phyloP scores from a whole-genome alignment of 2,797 vertebrate species.

The Huso huso region DNA sequence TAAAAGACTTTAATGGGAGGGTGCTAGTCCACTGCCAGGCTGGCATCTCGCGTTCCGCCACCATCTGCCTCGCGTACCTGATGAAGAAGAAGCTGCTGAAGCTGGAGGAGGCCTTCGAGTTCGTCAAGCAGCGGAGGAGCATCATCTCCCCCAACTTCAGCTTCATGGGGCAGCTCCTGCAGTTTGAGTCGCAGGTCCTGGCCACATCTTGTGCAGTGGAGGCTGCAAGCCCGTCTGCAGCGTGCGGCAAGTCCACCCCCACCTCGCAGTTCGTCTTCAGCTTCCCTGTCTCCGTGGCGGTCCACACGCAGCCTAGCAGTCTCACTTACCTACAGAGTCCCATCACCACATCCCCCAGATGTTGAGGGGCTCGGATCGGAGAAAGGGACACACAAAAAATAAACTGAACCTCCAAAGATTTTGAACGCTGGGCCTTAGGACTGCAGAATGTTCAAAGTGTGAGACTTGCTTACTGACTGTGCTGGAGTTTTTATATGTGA shows the following conservation, averaged over 20 bases:
- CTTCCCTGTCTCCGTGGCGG: slow-evolving; percentile 66
- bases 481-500: neutral
- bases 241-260: slow-evolving; percentile 54
- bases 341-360: slow-evolving; percentile 66
- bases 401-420: slow-evolving; percentile 15
- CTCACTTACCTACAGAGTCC: slow-evolving; percentile 62
- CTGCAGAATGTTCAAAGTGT: neutral
- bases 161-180: slow-evolving; percentile 75
- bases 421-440: neutral
- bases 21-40: slow-evolving; percentile 73
- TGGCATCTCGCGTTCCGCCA: slow-evolving; percentile 71
- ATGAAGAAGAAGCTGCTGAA: slow-evolving; percentile 70
- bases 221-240: slow-evolving; percentile 41
- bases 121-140: slow-evolving; percentile 66
- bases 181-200: slow-evolving; percentile 72
- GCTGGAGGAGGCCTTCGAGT: slow-evolving; percentile 71
- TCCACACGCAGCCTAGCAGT: slow-evolving; percentile 34
- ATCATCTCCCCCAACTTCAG: slow-evolving; percentile 77
- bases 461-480: neutral
- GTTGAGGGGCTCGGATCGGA: slow-evolving; percentile 43
- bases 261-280: slow-evolving; percentile 68
- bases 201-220: slow-evolving; percentile 63
- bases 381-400: slow-evolving; percentile 23
- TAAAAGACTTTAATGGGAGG: slow-evolving; percentile 62
- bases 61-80: slow-evolving; percentile 74